Evolutionary conservation across 2,888 invertebrate species (phyloP), one percentile per base, ranked within the genome.

Genomic region (Clivina fossor): DNA sequence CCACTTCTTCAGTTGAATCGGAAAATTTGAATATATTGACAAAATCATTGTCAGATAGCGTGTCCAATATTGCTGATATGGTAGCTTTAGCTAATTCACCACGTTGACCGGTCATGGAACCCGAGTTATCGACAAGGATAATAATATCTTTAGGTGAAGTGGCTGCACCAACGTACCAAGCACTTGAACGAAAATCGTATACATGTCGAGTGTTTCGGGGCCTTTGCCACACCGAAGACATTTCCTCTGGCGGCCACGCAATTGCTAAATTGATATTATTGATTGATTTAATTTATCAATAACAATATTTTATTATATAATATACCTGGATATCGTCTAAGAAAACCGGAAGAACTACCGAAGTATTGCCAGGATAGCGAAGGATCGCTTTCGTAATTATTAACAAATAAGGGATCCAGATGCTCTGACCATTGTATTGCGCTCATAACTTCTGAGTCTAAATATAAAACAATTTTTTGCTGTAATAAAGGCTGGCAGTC

Each of bases 341-440:
- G 84, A 74, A 97, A 97, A 44, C 99, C 99, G 1, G 86, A 80
- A n/a, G 94, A 88, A 50, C 95, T 94, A 47, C 98, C 96, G 76
- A 94, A 99, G 77, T 95, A 96, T 77, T 99, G 99, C 94, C 97
- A 99, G n/a, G 93, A 91, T 33, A 96, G 79, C 1, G 90, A 87
- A 0, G 93, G 90, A 75, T 96, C 93, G 61, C 85, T 84, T 69
- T 91, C 88, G 71, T 90, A 90, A 78, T 97, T 97, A 70, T 88
- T 88, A 64, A 85, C 84, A 75, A 96, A 97, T 60, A 90, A 78
- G 15, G 88, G 85, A 73, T 97, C 93, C 70, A 99, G 78, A 69
- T 90, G 88, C 64, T 91, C 88, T 49, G 96, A 95, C 98, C 98
- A 99, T 66, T 90, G 87, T 63, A 98, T 90, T 50, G 93, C 91